A percentile compares a stretch with the other conserved stretches of the same genome.
Evolutionary conservation across 2,113 vertebrate species (phyloP).

Genomic region (Passer montanus): DNA sequence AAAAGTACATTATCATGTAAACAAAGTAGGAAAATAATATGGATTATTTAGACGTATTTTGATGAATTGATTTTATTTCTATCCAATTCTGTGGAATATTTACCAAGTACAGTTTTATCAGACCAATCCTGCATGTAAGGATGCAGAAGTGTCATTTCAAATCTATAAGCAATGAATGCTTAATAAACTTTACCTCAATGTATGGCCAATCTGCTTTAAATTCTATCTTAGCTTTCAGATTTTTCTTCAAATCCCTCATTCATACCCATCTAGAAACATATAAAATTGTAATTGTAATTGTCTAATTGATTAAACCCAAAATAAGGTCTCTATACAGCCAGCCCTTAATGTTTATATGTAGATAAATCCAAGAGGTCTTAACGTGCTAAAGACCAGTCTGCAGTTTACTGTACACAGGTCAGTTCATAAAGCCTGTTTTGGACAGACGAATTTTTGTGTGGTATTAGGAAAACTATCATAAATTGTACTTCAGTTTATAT

Average conservation of each 20-base stretch:
- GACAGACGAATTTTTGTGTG: not conserved
- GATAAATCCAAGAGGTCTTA: not conserved
- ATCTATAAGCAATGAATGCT: not conserved
- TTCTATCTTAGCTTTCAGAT: not conserved
- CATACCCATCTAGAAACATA: conserved; percentile 19
- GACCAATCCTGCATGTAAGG: not conserved
- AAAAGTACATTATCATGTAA: not conserved
- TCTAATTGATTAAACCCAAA: not conserved
- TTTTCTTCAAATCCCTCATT: not conserved
- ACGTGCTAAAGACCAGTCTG: not conserved
- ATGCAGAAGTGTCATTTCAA: not conserved
- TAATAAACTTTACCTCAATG: not conserved
- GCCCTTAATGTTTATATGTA: not conserved
- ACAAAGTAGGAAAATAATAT: not conserved
- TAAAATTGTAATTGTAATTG: not conserved
- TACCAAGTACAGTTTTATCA: not conserved
- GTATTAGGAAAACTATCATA: not conserved
- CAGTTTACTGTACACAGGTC: not conserved
- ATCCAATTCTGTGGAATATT: not conserved
- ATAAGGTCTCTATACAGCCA: not conserved
- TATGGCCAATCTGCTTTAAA: not conserved
- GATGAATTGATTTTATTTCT: not conserved
- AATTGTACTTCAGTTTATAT: not conserved
- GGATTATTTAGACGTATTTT: not conserved
- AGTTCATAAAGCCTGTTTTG: not conserved